These are phyloP conservation scores for Diadumene lineata DNA, from an alignment of 92 coral and sea anemone genomes.

Conservation along the genomic window DNA sequence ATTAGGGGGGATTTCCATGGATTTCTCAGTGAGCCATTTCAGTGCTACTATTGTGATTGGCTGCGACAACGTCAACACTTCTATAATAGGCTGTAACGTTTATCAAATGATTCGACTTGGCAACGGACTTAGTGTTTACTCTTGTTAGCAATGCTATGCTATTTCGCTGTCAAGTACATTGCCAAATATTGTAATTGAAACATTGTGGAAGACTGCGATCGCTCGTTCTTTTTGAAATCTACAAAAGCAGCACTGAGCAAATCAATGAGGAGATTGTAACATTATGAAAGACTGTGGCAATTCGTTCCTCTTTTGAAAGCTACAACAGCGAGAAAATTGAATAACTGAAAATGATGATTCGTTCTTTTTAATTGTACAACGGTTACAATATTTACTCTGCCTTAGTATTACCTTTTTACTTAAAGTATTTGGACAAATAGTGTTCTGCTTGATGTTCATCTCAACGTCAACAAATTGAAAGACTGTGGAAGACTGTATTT, in stretches of 20 bases:
- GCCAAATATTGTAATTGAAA: neutral
- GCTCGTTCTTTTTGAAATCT: neutral
- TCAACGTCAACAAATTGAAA: too few relatives aligned
- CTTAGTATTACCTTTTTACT: too few relatives aligned
- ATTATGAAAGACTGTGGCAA: neutral
- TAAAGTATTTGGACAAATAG: too few relatives aligned
- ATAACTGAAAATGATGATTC: too few relatives aligned
- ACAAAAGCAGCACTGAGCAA: neutral
- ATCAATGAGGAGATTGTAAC: neutral
- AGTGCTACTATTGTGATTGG: neutral
- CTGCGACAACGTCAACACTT: neutral
- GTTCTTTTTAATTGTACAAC: too few relatives aligned
- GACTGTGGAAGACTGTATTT: too few relatives aligned
- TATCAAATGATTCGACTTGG: conserved; percentile 11
- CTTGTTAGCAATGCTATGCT: neutral
- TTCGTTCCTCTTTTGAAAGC: too few relatives aligned
- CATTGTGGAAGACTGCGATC: neutral
- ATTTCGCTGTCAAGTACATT: neutral
- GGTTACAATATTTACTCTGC: too few relatives aligned
- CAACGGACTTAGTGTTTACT: conserved; percentile 6
- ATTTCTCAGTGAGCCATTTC: neutral
- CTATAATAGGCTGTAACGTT: neutral
- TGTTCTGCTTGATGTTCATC: too few relatives aligned
- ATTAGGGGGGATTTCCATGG: too few relatives aligned
- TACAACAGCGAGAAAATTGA: too few relatives aligned